These are phyloP conservation scores for Liparis tanakae DNA, from an alignment of 2,797 vertebrate species.

Conservation along the genomic window DNA sequence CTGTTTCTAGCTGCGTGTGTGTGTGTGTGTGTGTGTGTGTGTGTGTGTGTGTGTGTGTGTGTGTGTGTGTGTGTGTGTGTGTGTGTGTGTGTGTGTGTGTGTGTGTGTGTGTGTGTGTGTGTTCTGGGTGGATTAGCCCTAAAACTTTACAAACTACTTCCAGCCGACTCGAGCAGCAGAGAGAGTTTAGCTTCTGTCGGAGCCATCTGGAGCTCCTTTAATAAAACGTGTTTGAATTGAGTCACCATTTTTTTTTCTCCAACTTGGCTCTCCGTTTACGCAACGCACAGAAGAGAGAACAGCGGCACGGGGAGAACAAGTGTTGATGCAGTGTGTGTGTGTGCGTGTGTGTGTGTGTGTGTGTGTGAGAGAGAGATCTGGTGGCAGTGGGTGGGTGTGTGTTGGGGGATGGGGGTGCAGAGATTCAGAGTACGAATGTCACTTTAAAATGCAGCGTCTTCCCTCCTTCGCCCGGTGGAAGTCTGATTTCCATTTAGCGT, in stretches of 20 bases:
- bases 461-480: constrained; percentile 36
- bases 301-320: constrained; percentile 3
- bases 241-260: constrained; percentile 14
- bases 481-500: constrained; percentile 27
- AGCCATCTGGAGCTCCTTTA: constrained; percentile 56
- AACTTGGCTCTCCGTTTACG: constrained; percentile 32
- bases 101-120: constrained; percentile 3
- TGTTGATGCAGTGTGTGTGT: constrained; percentile 13
- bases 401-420: constrained; percentile 47
- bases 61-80: neutral
- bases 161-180: constrained; percentile 32
- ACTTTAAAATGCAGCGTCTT: constrained; percentile 48
- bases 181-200: constrained; percentile 41
- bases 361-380: constrained; percentile 13
- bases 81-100: constrained; percentile 5
- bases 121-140: constrained; percentile 1
- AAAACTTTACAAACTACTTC: constrained; percentile 41
- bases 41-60: neutral
- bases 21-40: neutral
- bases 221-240: constrained; percentile 49
- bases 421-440: constrained; percentile 42
- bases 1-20: neutral
- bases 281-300: constrained; percentile 7
- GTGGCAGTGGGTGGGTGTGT: constrained; percentile 53
- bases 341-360: constrained; percentile 14